Percentiles rank a stretch among this genome's conserved stretches.
These are phyloP conservation scores for Isoperla grammatica DNA, from an alignment of 2,888 invertebrate species.

Conservation along the genomic window DNA sequence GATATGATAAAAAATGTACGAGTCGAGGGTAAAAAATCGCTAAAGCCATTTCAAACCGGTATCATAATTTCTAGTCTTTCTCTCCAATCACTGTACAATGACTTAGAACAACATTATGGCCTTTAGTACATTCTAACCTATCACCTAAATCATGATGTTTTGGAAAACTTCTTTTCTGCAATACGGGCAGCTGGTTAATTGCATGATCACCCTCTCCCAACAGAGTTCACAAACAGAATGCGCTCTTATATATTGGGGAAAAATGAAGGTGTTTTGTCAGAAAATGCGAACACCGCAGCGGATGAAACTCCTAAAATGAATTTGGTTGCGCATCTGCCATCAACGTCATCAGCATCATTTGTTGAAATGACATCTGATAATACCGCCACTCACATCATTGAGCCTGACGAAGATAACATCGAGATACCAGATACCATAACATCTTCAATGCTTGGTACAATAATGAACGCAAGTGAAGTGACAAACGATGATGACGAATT, in stretches of 20 bases:
- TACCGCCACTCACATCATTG: too few relatives aligned
- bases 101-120: neutral
- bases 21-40: neutral
- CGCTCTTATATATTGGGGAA: neutral
- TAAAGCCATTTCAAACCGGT: neutral
- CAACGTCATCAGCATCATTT: too few relatives aligned
- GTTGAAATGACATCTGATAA: too few relatives aligned
- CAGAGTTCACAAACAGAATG: neutral
- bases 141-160: neutral
- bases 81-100: neutral
- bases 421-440: too few relatives aligned
- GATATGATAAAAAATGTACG: neutral
- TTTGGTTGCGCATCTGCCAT: too few relatives aligned
- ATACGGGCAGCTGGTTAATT: neutral
- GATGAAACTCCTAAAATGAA: too few relatives aligned
- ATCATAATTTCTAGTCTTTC: neutral
- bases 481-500: neutral
- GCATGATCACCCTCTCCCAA: slow-evolving; percentile 1
- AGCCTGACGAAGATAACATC: too few relatives aligned
- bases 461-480: neutral
- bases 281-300: too few relatives aligned
- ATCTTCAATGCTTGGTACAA: too few relatives aligned
- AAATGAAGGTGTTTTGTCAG: too few relatives aligned
- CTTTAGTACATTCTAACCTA: neutral
- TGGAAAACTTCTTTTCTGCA: neutral